Percentiles rank a stretch among this genome's conserved stretches.
Evolutionary conservation across 2,797 vertebrate genomes (phyloP).

Genomic region (Pagetopsis macropterus): DNA sequence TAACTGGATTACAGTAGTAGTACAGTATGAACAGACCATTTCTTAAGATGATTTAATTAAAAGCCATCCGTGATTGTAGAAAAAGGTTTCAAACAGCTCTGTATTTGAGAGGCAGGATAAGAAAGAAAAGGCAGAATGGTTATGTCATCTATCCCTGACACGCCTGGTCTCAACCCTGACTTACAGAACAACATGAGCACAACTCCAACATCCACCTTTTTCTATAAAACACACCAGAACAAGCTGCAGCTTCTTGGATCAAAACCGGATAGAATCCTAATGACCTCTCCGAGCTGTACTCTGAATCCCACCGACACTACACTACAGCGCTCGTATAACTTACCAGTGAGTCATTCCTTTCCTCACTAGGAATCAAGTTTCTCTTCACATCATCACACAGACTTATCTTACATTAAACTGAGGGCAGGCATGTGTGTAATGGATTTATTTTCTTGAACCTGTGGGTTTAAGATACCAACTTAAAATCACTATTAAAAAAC

Average conservation of each 20-base stretch:
- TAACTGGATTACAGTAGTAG: not conserved
- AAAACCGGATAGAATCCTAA: conserved; percentile 61
- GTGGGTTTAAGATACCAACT: not conserved
- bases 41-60: not conserved
- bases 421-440: not conserved
- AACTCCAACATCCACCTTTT: conserved; percentile 52
- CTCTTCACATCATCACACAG: conserved; percentile 29
- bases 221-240: conserved; percentile 44
- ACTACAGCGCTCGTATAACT: conserved; percentile 23
- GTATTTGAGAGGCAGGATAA: not conserved
- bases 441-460: conserved; percentile 9
- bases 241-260: conserved; percentile 48
- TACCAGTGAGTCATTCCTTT: conserved; percentile 52
- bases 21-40: not conserved
- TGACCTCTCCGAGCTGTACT: conserved; percentile 58
- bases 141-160: conserved; percentile 43
- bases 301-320: conserved; percentile 56
- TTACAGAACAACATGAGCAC: conserved; percentile 65
- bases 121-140: conserved; percentile 27
- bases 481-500: not conserved
- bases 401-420: conserved; percentile 17
- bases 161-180: conserved; percentile 51
- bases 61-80: not conserved
- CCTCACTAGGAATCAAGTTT: conserved; percentile 28
- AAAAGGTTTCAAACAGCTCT: not conserved